A percentile compares a stretch with the other conserved stretches of the same genome.
Evolutionary conservation across 2,888 invertebrate genomes (phyloP).

Genomic region (Ptychoptera contaminata): DNA sequence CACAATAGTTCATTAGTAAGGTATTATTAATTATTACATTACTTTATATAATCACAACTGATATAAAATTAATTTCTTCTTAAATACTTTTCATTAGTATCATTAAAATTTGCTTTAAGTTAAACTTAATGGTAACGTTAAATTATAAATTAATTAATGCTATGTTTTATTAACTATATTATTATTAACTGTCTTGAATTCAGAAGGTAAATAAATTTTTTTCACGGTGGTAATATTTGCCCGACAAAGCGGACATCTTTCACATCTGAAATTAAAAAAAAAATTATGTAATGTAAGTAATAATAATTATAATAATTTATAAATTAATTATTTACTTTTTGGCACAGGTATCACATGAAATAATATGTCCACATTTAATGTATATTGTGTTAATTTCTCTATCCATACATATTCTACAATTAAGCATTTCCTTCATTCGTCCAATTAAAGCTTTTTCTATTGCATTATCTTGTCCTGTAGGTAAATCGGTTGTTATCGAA

Average conservation of each 20-base stretch:
- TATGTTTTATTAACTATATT: no score
- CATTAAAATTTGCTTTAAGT: no score
- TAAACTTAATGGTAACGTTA: no score
- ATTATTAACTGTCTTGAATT: slow-evolving; percentile 16
- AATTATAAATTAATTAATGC: no score
- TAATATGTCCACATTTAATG: slow-evolving; percentile 78
- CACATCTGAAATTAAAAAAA: slow-evolving; percentile 19
- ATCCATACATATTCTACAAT: slow-evolving; percentile 83
- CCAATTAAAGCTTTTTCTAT: slow-evolving; percentile 29
- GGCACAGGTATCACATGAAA: slow-evolving; percentile 65
- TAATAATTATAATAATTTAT: background rate
- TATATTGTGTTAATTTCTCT: slow-evolving; percentile 64
- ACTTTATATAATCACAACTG: no score
- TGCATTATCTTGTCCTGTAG: slow-evolving; percentile 8
- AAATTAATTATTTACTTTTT: slow-evolving; percentile 31
- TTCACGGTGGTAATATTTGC: slow-evolving; percentile 24
- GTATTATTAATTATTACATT: no score
- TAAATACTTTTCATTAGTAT: no score
- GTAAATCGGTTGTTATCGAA: background rate
- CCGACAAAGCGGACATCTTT: slow-evolving; percentile 28
- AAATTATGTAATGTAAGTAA: background rate
- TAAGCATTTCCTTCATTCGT: slow-evolving; percentile 47
- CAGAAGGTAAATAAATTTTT: slow-evolving; percentile 29
- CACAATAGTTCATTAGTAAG: no score
- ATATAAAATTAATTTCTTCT: no score